Conservation (phyloP, 2,113 vertebrate genomes). For the Nerophis lumbriciformis region DNA sequence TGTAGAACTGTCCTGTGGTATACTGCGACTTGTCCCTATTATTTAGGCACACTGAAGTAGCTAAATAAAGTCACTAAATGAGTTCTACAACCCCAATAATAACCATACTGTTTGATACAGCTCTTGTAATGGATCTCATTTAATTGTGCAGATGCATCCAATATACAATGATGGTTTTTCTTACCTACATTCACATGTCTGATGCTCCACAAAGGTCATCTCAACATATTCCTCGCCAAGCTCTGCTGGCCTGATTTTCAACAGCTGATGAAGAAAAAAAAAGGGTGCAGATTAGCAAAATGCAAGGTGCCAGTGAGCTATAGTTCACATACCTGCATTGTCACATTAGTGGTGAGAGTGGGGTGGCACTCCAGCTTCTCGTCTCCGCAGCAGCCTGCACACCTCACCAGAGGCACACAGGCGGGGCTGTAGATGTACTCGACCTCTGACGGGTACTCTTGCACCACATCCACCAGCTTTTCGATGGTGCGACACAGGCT, state of each 20-base stretch:
- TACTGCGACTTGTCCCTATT: too few relatives aligned
- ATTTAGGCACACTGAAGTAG: too few relatives aligned
- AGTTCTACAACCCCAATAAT: background rate
- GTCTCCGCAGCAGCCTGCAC: slow-evolving; percentile 87
- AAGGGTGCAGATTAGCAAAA: slow-evolving; percentile 1
- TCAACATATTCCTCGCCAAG: slow-evolving; percentile 72
- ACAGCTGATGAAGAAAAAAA: slow-evolving; percentile 56
- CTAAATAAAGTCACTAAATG: too few relatives aligned
- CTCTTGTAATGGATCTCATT: background rate
- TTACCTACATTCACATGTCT: slow-evolving; percentile 82
- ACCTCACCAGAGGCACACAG: slow-evolving; percentile 86
- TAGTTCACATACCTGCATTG: slow-evolving; percentile 81
- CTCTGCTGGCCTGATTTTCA: slow-evolving; percentile 73
- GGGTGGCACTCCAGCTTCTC: slow-evolving; percentile 86
- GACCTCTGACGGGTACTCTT: slow-evolving; percentile 84
- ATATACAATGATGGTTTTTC: slow-evolving; percentile 30
- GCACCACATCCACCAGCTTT: slow-evolving; percentile 82
- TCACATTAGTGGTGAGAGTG: slow-evolving; percentile 75
- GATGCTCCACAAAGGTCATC: slow-evolving; percentile 78
- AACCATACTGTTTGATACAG: background rate
- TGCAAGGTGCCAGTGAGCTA: background rate
- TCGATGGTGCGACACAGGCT: slow-evolving; percentile 90
- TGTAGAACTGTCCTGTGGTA: too few relatives aligned
- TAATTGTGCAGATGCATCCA: too few relatives aligned
- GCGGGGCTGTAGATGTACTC: slow-evolving; percentile 89